A percentile compares a stretch with the other conserved stretches of the same genome.
Conservation (phyloP, 2,797 vertebrate species). For the Enteromius viviparus region DNA sequence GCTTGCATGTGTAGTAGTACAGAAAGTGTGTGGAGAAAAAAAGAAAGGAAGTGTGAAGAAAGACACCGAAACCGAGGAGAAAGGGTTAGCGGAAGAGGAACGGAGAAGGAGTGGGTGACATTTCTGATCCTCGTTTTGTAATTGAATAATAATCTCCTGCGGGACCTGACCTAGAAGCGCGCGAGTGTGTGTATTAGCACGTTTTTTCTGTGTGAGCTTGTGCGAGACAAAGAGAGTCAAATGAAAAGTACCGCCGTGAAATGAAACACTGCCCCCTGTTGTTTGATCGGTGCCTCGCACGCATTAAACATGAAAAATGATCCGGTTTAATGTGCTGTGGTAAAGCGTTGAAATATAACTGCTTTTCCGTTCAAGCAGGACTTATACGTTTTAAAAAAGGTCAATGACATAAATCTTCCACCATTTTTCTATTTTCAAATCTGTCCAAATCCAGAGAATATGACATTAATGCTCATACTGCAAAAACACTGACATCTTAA, state of each 20-base stretch:
- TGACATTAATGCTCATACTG: neutral
- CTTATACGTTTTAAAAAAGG: constrained; percentile 38
- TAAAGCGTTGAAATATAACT: constrained; percentile 43
- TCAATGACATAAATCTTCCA: constrained; percentile 37
- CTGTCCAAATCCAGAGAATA: neutral
- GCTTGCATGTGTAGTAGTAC: constrained; percentile 40
- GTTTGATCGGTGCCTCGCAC: constrained; percentile 22
- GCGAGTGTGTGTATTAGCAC: constrained; percentile 42
- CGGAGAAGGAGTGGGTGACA: constrained; percentile 67
- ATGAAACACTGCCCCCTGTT: constrained; percentile 73
- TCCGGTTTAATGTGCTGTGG: constrained; percentile 1
- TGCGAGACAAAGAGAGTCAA: constrained; percentile 46
- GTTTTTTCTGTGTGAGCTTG: constrained; percentile 35
- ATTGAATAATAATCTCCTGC: constrained; percentile 74
- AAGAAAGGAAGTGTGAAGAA: constrained; percentile 42
- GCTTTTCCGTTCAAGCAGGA: constrained; percentile 18
- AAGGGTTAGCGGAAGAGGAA: constrained; percentile 44
- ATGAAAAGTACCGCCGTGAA: constrained; percentile 4
- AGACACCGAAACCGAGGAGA: constrained; percentile 28
- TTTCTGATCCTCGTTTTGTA: constrained; percentile 75
- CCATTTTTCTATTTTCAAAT: neutral
- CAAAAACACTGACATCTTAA: neutral
- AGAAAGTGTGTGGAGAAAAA: constrained; percentile 51
- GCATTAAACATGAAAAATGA: constrained; percentile 32
- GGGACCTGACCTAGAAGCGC: constrained; percentile 70